These are phyloP conservation scores for Lontra canadensis DNA, from an alignment of 2,113 vertebrate species.

Conservation along the genomic window DNA sequence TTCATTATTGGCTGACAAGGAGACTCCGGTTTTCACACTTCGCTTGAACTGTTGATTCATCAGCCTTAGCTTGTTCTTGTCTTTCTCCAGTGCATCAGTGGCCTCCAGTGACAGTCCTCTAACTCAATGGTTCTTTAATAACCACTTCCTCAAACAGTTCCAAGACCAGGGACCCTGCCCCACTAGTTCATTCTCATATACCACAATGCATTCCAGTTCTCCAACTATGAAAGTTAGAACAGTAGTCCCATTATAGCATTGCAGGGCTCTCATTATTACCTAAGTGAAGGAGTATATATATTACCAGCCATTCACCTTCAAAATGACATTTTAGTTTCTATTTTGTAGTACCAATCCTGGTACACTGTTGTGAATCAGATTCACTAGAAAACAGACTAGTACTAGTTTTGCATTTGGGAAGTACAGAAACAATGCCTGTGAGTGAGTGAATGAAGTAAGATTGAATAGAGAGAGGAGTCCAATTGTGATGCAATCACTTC, in stretches of 20 bases:
- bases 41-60: neutral
- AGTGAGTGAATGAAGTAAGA: neutral
- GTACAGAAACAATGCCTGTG: neutral
- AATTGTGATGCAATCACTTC: neutral
- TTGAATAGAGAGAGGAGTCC: neutral
- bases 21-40: neutral
- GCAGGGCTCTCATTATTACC: neutral
- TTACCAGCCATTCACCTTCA: neutral
- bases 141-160: neutral
- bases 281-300: neutral
- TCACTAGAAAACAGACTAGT: neutral
- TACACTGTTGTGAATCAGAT: neutral
- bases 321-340: neutral
- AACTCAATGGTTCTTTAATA: neutral
- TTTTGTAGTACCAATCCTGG: neutral
- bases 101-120: neutral
- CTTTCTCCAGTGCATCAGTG: neutral
- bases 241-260: neutral
- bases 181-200: neutral
- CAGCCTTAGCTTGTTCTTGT: neutral
- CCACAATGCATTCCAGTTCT: neutral
- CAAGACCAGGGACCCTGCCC: neutral
- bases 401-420: neutral
- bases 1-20: neutral
- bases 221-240: neutral